A percentile compares a stretch with the other conserved stretches of the same genome.
These are phyloP conservation scores for Nemopilema nomurai DNA, from an alignment of 30 jellyfish, hydroid and myxozoan genomes.

Conservation along the genomic window DNA sequence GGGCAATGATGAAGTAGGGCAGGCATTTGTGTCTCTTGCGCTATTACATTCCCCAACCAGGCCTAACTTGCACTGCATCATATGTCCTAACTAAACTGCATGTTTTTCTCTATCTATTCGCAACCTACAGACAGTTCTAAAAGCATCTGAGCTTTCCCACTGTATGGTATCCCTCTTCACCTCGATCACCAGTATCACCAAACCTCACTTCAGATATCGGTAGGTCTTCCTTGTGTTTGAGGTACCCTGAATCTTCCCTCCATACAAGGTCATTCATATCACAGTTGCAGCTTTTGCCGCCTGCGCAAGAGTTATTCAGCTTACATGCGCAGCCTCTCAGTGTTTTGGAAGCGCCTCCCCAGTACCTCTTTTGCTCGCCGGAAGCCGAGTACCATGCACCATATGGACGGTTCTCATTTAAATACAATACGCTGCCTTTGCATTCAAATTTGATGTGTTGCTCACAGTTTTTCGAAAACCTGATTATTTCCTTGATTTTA, in stretches of 20 bases:
- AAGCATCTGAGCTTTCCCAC: conserved; percentile 29
- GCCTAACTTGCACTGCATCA: no score
- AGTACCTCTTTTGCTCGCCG: conserved; percentile 20
- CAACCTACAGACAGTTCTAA: no score
- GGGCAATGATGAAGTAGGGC: no score
- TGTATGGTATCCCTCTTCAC: conserved; percentile 20
- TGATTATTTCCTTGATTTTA: background rate
- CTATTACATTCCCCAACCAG: no score
- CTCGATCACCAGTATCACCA: conserved; percentile 36
- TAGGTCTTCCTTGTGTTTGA: conserved; percentile 20
- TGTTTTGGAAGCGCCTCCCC: conserved; percentile 49
- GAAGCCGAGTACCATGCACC: conserved; percentile 46
- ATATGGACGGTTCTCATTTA: background rate
- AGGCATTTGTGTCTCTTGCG: no score
- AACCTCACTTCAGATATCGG: conserved; percentile 31
- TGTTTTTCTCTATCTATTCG: no score
- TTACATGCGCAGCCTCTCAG: conserved; percentile 20
- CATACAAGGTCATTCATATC: conserved; percentile 22
- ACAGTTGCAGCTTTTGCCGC: conserved; percentile 12
- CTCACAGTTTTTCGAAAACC: no score
- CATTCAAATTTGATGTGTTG: conserved; percentile 47
- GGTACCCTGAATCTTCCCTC: no score
- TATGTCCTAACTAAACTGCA: no score
- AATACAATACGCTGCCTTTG: conserved; percentile 1
- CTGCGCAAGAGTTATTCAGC: background rate